phyloP scores from a whole-genome alignment of 2,113 vertebrate species.

The Crotalus viridis region DNA sequence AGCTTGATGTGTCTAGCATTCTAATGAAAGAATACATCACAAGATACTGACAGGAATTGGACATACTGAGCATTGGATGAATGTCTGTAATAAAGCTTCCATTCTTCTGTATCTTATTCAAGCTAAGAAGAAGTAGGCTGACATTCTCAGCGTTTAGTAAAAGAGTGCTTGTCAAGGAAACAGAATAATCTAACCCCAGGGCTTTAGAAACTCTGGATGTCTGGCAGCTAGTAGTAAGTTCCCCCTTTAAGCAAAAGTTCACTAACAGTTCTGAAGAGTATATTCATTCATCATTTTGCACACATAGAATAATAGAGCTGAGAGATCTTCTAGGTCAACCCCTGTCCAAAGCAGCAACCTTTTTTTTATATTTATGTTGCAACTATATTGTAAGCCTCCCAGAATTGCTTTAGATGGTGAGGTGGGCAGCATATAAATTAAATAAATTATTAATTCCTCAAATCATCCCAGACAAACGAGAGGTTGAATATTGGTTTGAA shows the following conservation, averaged over 20 bases:
- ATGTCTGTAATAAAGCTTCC: conserved; percentile 27
- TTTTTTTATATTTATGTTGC: no score
- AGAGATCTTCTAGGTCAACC: neutral
- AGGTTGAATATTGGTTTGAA: neutral
- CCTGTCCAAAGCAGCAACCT: neutral
- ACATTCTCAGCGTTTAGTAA: neutral
- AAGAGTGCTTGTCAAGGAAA: conserved; percentile 45
- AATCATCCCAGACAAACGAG: neutral
- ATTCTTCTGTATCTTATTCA: neutral
- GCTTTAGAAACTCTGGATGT: conserved; percentile 23
- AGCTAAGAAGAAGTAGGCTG: neutral
- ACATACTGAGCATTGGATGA: conserved; percentile 28
- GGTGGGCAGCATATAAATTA: neutral
- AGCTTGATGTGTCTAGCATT: neutral
- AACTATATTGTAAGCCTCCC: neutral
- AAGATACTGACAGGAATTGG: neutral
- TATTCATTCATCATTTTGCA: neutral
- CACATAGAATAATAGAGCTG: neutral
- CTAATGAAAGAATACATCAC: neutral
- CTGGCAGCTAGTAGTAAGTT: neutral
- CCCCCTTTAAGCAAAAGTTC: neutral
- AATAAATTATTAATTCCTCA: neutral
- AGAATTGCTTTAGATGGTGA: neutral
- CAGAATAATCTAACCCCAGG: neutral
- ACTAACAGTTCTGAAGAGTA: neutral